Evolutionary conservation across 2,113 vertebrate species (phyloP).

Genomic region (Chrysochloris asiatica): DNA sequence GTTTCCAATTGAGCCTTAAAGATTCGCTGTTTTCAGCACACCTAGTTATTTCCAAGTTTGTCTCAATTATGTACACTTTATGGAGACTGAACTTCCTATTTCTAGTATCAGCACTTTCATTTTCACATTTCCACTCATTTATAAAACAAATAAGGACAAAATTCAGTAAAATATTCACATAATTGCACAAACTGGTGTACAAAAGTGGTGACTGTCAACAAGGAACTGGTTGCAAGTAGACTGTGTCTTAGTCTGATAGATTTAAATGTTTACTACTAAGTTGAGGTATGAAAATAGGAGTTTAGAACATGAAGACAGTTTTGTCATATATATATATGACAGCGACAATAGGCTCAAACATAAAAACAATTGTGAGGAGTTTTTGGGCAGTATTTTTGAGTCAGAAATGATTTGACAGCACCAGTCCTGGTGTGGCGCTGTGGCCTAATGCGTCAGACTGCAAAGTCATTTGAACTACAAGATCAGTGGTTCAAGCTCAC

Average conservation of each 20-base stretch:
- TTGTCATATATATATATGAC: too few species aligned
- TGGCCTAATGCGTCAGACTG: too few species aligned
- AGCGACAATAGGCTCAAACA: too few species aligned
- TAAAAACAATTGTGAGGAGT: too few species aligned
- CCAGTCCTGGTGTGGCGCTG: too few species aligned
- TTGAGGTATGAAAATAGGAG: neutral
- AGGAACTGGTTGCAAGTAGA: neutral
- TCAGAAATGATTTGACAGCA: too few species aligned
- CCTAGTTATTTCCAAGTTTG: conserved; percentile 51
- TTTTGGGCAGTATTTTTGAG: too few species aligned
- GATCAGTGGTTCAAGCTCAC: too few species aligned
- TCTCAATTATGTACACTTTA: conserved; percentile 32
- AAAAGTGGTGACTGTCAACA: conserved; percentile 24
- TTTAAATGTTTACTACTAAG: conserved; percentile 29
- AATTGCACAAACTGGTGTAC: neutral
- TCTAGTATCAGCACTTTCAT: conserved; percentile 44
- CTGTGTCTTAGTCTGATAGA: neutral
- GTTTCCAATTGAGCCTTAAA: conserved; percentile 47
- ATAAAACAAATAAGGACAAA: neutral
- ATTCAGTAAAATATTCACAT: neutral
- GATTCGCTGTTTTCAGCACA: conserved; percentile 33
- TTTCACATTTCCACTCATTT: conserved; percentile 38
- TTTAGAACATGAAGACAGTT: neutral
- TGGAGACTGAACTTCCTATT: conserved; percentile 14
- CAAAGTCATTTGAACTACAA: too few species aligned